These are phyloP conservation scores for Gallinago nigripennis DNA, from an alignment of 2,797 vertebrate species.

Conservation along the genomic window DNA sequence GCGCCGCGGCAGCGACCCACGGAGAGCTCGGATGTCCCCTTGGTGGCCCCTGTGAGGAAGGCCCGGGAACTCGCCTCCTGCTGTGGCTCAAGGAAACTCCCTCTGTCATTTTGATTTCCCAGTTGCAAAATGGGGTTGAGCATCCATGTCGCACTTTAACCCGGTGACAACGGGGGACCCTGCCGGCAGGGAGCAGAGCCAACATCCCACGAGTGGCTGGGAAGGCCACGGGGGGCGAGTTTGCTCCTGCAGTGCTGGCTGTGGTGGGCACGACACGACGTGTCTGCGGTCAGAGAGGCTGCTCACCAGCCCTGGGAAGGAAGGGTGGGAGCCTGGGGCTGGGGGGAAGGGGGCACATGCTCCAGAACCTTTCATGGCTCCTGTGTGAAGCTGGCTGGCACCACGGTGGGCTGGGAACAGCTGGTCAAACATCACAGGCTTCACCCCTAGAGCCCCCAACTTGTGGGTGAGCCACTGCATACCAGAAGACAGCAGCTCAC, in stretches of 20 bases:
- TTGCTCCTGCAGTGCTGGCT: background rate
- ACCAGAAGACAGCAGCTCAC: background rate
- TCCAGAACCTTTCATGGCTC: background rate
- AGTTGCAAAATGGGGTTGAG: accelerated
- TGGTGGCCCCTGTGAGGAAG: accelerated
- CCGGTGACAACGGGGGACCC: background rate
- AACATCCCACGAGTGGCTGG: accelerated
- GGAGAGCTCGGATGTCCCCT: accelerated
- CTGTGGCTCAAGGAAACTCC: background rate
- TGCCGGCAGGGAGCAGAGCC: accelerated
- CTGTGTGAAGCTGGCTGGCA: background rate
- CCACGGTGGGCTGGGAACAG: accelerated
- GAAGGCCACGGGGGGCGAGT: accelerated
- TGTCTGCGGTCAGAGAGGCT: background rate
- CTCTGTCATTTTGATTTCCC: background rate
- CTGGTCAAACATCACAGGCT: background rate
- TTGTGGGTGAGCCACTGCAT: background rate
- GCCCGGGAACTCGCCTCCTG: background rate
- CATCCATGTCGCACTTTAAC: accelerated
- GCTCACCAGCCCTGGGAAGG: background rate
- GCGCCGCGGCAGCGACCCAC: accelerated
- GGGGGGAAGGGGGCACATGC: background rate
- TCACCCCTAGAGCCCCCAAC: accelerated
- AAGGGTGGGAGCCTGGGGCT: background rate
- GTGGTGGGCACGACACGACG: accelerated